Conservation (phyloP, 2,797 vertebrate genomes). For the Neoniphon sammara region DNA sequence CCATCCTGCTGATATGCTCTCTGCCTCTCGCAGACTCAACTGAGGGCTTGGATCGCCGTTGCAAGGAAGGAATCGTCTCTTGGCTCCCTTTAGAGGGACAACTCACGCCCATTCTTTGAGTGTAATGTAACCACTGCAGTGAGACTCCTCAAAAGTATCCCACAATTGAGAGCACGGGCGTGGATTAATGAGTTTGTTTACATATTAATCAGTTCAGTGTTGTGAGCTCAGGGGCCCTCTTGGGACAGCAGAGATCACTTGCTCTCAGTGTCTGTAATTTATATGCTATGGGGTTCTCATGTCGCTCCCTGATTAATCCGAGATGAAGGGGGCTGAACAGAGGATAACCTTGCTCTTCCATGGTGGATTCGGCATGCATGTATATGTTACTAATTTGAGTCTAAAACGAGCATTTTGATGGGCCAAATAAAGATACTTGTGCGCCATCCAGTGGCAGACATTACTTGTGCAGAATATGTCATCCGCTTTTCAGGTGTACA, state of each 20-base stretch:
- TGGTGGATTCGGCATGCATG: constrained; percentile 62
- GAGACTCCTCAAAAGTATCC: constrained; percentile 60
- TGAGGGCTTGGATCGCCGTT: constrained; percentile 83
- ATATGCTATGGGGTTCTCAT: constrained; percentile 62
- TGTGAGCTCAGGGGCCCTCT: constrained; percentile 50
- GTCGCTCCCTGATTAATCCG: constrained; percentile 62
- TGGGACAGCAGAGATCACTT: constrained; percentile 59
- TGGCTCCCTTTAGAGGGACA: constrained; percentile 83
- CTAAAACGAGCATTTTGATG: constrained; percentile 37
- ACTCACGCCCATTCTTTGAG: constrained; percentile 89
- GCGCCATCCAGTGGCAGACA: constrained; percentile 82
- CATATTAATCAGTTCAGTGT: constrained; percentile 68
- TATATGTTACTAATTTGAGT: constrained; percentile 71
- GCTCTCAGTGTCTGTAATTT: constrained; percentile 61
- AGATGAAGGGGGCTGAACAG: constrained; percentile 48
- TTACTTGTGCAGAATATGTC: constrained; percentile 23
- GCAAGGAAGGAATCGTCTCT: constrained; percentile 82
- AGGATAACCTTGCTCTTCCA: constrained; percentile 55
- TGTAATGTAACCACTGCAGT: constrained; percentile 64
- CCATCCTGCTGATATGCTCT: constrained; percentile 82
- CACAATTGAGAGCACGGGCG: constrained; percentile 60
- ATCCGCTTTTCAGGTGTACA: not conserved
- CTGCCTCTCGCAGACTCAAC: constrained; percentile 80
- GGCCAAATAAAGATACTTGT: constrained; percentile 74
- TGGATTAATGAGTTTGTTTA: constrained; percentile 73